Percentiles rank a stretch among this genome's conserved stretches.
Evolutionary conservation across 1,140 invertebrate species (phyloP).

Genomic region (Saxidomus purpurata): DNA sequence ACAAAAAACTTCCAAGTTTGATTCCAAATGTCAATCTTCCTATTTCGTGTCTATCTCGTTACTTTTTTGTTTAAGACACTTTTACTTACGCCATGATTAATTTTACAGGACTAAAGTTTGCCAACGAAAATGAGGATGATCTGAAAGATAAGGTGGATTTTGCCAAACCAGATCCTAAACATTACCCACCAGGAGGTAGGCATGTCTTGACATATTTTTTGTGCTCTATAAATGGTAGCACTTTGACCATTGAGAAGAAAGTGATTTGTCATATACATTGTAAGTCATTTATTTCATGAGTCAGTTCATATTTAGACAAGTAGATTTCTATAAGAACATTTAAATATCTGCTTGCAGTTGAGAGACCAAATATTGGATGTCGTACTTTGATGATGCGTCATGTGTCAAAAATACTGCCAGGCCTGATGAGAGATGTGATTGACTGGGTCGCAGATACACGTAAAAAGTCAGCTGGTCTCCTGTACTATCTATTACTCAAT

Average conservation of each 20-base stretch:
- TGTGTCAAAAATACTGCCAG: constrained; percentile 90
- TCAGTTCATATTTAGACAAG: no score
- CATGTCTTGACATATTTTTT: no score
- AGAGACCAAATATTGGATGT: constrained; percentile 92
- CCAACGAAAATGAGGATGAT: constrained; percentile 92
- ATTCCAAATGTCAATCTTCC: no score
- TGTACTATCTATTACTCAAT: constrained; percentile 91
- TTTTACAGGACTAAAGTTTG: constrained; percentile 88
- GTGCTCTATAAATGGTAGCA: no score
- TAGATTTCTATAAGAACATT: no score
- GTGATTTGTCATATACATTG: no score
- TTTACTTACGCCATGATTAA: no score
- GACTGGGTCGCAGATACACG: constrained; percentile 91
- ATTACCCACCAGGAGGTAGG: constrained; percentile 90
- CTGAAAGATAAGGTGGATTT: constrained; percentile 92
- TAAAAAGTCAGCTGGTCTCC: constrained; percentile 91
- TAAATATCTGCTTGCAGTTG: constrained; percentile 86
- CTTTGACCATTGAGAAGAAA: no score
- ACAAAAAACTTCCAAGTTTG: no score
- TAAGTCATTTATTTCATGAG: no score
- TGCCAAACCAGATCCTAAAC: constrained; percentile 87
- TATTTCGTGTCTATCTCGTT: no score
- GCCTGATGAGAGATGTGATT: constrained; percentile 90
- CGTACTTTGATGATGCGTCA: constrained; percentile 91
- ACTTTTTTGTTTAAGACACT: no score